Percentiles rank a stretch among this genome's conserved stretches.
Conservation (phyloP, 23 tunicate genomes). For the Styela plicata region DNA sequence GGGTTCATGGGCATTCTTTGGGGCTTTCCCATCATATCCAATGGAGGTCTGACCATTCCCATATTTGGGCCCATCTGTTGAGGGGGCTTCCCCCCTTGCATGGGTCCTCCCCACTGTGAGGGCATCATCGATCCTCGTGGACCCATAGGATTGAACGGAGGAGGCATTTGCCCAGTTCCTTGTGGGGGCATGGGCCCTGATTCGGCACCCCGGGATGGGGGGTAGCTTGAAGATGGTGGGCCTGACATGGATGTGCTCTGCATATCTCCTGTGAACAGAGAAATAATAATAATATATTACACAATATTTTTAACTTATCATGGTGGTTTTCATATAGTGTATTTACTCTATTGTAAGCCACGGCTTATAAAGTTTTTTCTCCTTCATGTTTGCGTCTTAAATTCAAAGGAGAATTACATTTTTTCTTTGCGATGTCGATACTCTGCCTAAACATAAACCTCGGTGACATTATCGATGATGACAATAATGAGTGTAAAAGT, state of each 20-base stretch:
- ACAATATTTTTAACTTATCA: too few relatives aligned
- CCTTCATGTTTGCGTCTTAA: too few relatives aligned
- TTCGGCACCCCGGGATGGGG: background rate
- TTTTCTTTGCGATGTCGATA: too few relatives aligned
- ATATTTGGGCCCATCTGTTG: conserved; percentile 21
- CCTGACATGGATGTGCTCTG: background rate
- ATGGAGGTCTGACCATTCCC: conserved; percentile 49
- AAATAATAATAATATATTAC: too few relatives aligned
- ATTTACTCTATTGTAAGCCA: too few relatives aligned
- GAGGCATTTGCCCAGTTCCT: background rate
- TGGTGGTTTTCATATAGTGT: too few relatives aligned
- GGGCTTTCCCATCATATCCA: conserved; percentile 48
- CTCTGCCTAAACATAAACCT: too few relatives aligned
- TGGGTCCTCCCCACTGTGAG: conserved; percentile 9
- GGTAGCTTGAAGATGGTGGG: background rate
- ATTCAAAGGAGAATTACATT: too few relatives aligned
- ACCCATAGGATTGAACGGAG: conserved; percentile 5
- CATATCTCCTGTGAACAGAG: background rate
- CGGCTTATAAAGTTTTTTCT: too few relatives aligned
- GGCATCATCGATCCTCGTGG: background rate
- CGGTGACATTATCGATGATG: too few relatives aligned
- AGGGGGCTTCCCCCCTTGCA: conserved; percentile 7
- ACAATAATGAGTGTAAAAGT: too few relatives aligned
- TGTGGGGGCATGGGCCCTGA: conserved; percentile 23
- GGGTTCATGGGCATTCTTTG: conserved; percentile 19